Evolutionary conservation across 2,113 vertebrate genomes (phyloP), one percentile per base, ranked within the genome.

Genomic region (Chaetorhynchus papuensis): DNA sequence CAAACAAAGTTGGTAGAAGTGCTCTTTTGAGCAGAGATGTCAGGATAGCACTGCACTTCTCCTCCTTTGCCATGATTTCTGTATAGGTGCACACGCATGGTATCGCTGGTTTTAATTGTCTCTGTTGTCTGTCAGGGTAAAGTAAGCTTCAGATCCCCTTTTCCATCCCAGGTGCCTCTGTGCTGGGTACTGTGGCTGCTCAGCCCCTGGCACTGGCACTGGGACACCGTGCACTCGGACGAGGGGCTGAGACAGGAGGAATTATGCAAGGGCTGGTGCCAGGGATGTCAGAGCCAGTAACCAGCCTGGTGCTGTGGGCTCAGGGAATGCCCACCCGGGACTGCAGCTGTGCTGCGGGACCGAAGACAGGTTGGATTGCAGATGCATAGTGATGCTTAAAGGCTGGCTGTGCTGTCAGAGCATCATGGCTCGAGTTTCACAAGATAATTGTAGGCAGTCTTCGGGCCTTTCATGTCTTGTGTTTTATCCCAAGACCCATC

Each of bases 221-320:
- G 1, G 1, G 41, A 5, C 45, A 14, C 0, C 1, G 1, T 8
- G 52, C 19, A 4, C 61, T 53, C 0, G 1, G 69, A 18, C 35
- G 35, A 54, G 35, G 42, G 59, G 28, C 15, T 49, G 79, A n/a
- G 56, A 20, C 0, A 5, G 0, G 2, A 2, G 19, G 75, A 61
- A 19, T 1, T 26, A 63, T 6, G 64, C 31, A 27, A 50, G 54
- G 63, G 23, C 71, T 61, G 45, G 33, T 81, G 41, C 63, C 47
- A 23, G 76, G 27, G 22, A 9, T 79, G 84, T 84, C 87, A 71
- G 83, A 89, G 72, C 50, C 60, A 24, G 83, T 19, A 44, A 24
- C 26, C 60, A 42, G 78, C 50, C 81, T 53, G 90, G 37, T 0
- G 0, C 57, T 64, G 2, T 8, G 79, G 50, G 63, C 59, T 11